Conservation (phyloP, 2,888 invertebrate species). For the Dryomyza anilis region DNA sequence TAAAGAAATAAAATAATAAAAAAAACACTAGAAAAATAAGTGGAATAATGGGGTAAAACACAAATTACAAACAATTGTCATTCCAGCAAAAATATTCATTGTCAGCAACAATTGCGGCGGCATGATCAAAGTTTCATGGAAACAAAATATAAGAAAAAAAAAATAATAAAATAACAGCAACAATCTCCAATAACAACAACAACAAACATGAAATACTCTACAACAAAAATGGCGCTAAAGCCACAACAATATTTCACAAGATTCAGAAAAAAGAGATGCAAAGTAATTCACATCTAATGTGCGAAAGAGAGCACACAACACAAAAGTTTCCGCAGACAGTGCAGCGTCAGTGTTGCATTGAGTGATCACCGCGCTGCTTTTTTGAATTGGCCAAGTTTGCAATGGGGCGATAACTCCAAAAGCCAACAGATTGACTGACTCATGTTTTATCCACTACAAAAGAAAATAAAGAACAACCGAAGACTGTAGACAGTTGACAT, state of each 20-base stretch:
- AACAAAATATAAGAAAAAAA: background rate
- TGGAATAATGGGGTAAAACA: background rate
- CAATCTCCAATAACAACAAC: background rate
- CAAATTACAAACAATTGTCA: constrained; percentile 22
- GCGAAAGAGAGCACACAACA: no score
- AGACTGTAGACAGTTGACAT: no score
- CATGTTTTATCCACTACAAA: no score
- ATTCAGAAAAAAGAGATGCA: no score
- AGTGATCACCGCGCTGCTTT: constrained; percentile 29
- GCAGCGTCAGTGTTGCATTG: background rate
- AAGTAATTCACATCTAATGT: no score
- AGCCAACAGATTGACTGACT: no score
- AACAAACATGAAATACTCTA: background rate
- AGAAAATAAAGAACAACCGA: no score
- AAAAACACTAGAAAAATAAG: background rate
- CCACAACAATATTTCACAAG: background rate
- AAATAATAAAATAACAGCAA: background rate
- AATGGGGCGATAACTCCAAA: constrained; percentile 29
- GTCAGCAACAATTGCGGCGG: constrained; percentile 16
- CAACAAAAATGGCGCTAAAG: background rate
- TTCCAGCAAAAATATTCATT: constrained; percentile 15
- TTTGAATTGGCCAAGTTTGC: constrained; percentile 37
- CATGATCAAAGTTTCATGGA: constrained; percentile 5
- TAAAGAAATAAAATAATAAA: background rate
- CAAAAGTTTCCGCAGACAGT: no score